These are phyloP conservation scores for Ochotona princeps DNA, from an alignment of 2,113 vertebrate genomes.

Conservation along the genomic window DNA sequence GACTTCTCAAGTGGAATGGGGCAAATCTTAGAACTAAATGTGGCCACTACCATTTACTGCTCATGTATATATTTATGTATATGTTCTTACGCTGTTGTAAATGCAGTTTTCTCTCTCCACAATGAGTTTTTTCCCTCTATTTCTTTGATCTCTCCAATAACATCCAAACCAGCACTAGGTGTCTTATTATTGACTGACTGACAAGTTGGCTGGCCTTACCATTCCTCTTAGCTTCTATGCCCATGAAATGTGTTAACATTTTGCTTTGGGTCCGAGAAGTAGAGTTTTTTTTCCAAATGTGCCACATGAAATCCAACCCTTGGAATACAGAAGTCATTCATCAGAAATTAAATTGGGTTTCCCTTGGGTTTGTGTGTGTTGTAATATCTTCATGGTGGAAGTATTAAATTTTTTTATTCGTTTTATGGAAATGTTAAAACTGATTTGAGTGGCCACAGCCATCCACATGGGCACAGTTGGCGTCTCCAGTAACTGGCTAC, in stretches of 20 bases:
- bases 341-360: constrained; percentile 41
- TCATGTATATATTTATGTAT: not conserved
- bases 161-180: not conserved
- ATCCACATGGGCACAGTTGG: constrained; percentile 32
- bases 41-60: not conserved
- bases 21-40: not conserved
- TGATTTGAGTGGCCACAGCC: constrained; percentile 46
- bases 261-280: constrained; percentile 46
- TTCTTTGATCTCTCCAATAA: not conserved
- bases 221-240: constrained; percentile 9
- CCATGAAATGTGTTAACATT: constrained; percentile 59
- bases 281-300: constrained; percentile 48
- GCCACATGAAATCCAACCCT: constrained; percentile 36
- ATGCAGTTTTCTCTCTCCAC: not conserved
- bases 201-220: constrained; percentile 51
- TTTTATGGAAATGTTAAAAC: constrained; percentile 57
- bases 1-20: not conserved
- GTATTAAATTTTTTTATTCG: not conserved
- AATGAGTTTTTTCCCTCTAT: not conserved
- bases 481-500: constrained; percentile 15
- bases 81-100: not conserved
- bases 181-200: not conserved
- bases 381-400: constrained; percentile 47
- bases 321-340: constrained; percentile 53
- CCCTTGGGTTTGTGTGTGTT: constrained; percentile 35